Evolutionary conservation across 2,888 invertebrate genomes (phyloP).

Genomic region (Quadroppia sp.): DNA sequence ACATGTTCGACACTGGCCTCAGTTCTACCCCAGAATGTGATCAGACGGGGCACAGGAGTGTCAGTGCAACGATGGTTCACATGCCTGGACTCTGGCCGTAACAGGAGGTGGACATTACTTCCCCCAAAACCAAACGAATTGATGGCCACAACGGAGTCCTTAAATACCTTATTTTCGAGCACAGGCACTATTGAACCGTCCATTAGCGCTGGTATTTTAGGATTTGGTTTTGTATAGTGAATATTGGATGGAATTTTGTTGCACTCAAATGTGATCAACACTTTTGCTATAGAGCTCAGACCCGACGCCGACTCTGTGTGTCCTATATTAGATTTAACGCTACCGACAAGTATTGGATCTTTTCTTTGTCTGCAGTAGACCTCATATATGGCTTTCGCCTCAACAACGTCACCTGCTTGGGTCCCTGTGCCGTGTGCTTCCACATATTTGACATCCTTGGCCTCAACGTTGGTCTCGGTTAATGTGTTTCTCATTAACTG

Average conservation of each 20-base stretch:
- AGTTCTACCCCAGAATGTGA: constrained; percentile 77
- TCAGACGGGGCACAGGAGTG: constrained; percentile 69
- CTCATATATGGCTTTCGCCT: constrained; percentile 54
- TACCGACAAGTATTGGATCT: constrained; percentile 83
- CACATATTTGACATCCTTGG: constrained; percentile 55
- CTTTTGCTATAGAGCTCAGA: constrained; percentile 49
- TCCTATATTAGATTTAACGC: constrained; percentile 98
- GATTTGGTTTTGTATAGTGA: too few species aligned
- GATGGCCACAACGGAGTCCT: too few species aligned
- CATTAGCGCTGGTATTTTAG: too few species aligned
- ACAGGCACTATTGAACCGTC: too few species aligned
- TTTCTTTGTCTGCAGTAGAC: constrained; percentile 53
- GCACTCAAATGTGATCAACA: constrained; percentile 56
- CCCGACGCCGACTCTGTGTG: constrained; percentile 70
- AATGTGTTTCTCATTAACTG: constrained; percentile 46
- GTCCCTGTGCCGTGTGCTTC: constrained; percentile 61
- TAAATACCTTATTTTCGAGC: too few species aligned
- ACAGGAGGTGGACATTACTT: too few species aligned
- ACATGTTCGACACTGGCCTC: constrained; percentile 67
- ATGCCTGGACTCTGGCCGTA: too few species aligned
- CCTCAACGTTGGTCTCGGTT: constrained; percentile 52
- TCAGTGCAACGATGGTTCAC: too few species aligned
- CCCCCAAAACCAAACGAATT: too few species aligned
- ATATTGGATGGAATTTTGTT: too few species aligned
- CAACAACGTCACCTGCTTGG: constrained; percentile 57